These are phyloP conservation scores for Poeciliopsis paucimaculata DNA, from an alignment of 2,797 vertebrate genomes.

Conservation along the genomic window DNA sequence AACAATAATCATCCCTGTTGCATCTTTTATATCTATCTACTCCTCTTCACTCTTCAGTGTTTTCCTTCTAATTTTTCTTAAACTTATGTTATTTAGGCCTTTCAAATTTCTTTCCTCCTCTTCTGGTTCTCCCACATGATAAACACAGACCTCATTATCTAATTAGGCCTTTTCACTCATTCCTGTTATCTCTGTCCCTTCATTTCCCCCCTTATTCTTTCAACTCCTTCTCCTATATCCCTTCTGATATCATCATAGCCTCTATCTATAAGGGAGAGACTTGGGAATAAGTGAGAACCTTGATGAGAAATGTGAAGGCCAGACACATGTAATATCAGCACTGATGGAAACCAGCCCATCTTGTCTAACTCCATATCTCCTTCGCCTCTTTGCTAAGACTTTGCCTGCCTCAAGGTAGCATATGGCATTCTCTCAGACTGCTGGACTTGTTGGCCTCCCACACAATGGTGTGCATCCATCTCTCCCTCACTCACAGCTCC, in stretches of 20 bases:
- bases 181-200: conserved; percentile 24
- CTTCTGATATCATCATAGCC: conserved; percentile 43
- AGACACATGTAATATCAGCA: conserved; percentile 57
- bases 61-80: conserved; percentile 43
- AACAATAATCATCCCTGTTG: conserved; percentile 68
- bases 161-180: conserved; percentile 59
- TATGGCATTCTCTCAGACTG: conserved; percentile 78
- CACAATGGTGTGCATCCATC: conserved; percentile 72
- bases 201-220: conserved; percentile 44
- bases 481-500: conserved; percentile 68
- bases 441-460: conserved; percentile 75
- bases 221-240: conserved; percentile 50
- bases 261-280: conserved; percentile 44
- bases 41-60: conserved; percentile 21
- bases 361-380: conserved; percentile 54
- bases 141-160: conserved; percentile 58
- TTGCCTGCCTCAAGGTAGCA: conserved; percentile 76
- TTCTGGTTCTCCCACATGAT: conserved; percentile 46
- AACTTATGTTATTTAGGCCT: conserved; percentile 57
- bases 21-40: conserved; percentile 60
- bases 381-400: conserved; percentile 52
- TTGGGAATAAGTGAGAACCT: conserved; percentile 47
- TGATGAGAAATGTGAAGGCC: conserved; percentile 64
- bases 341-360: conserved; percentile 70
- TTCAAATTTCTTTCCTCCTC: conserved; percentile 36